A percentile compares a stretch with the other conserved stretches of the same genome.
Conservation (phyloP, 2,888 invertebrate species). For the Drosophila kanekoi region DNA sequence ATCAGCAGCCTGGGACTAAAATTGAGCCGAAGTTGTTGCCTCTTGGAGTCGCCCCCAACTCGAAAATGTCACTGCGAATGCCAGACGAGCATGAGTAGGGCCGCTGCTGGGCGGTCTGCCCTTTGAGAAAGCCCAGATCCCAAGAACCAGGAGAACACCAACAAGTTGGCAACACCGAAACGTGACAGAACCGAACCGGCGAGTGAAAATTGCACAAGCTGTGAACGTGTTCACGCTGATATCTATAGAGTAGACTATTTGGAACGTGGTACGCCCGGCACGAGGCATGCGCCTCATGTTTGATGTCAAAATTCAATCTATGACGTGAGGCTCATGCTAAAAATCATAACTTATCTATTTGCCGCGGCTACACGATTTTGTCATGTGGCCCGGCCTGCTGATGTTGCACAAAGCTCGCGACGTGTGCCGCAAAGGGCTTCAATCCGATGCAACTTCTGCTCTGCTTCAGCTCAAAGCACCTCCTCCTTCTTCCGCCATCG, state of each 20-base stretch:
- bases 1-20: slow-evolving; percentile 4
- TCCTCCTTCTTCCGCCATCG: slow-evolving; percentile 34
- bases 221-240: slow-evolving; percentile 55
- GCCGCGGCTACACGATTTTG: slow-evolving; percentile 38
- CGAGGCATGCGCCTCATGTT: slow-evolving; percentile 30
- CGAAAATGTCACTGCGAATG: slow-evolving; percentile 76
- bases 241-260: slow-evolving; percentile 6
- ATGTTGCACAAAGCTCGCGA: slow-evolving; percentile 27
- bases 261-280: slow-evolving; percentile 2
- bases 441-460: slow-evolving; percentile 5
- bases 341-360: slow-evolving; percentile 65
- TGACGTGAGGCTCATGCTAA: slow-evolving; percentile 75
- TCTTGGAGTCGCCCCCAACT: slow-evolving; percentile 13
- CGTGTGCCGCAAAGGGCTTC: slow-evolving; percentile 24
- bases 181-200: slow-evolving; percentile 63
- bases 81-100: slow-evolving; percentile 55
- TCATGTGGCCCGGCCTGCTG: slow-evolving; percentile 26
- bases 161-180: slow-evolving; percentile 50
- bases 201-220: slow-evolving; percentile 70
- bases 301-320: slow-evolving; percentile 74
- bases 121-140: slow-evolving; percentile 64
- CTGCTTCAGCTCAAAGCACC: slow-evolving; percentile 4
- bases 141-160: slow-evolving; percentile 41
- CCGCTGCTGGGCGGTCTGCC: slow-evolving; percentile 40
- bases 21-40: not conserved